Conservation (phyloP, 2,113 vertebrate species). For the Rhea americana region DNA sequence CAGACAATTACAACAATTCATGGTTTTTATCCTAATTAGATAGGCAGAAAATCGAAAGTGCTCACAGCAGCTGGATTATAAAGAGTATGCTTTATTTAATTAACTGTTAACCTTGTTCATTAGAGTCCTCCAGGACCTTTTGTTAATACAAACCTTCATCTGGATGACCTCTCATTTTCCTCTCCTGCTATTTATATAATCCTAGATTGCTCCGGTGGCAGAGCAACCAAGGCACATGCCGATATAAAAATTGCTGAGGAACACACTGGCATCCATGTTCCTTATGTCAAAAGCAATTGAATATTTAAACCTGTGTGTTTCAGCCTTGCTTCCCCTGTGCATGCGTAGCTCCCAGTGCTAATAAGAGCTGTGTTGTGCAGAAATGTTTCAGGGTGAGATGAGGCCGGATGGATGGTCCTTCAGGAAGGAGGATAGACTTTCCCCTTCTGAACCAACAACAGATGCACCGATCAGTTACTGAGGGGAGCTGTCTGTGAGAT, state of each 20-base stretch:
- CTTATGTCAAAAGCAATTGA: not conserved
- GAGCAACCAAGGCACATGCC: not conserved
- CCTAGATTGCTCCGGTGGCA: not conserved
- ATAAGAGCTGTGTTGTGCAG: not conserved
- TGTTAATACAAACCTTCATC: not conserved
- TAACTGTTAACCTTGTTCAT: not conserved
- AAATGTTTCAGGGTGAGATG: not conserved
- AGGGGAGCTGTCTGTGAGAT: not conserved
- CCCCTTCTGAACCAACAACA: not conserved
- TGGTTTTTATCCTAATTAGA: not conserved
- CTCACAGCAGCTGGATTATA: not conserved
- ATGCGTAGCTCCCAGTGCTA: not conserved
- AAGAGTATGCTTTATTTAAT: not conserved
- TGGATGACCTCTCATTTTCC: not conserved
- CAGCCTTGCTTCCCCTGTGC: not conserved
- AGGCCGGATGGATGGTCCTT: not conserved
- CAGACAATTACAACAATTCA: constrained; percentile 12
- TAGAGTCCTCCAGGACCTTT: not conserved
- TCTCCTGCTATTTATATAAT: not conserved
- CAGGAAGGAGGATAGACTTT: not conserved
- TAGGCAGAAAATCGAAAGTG: not conserved
- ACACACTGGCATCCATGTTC: not conserved
- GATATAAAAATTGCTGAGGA: not conserved
- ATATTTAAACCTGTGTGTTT: not conserved
- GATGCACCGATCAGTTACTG: not conserved